phyloP scores from a whole-genome alignment of 2,797 vertebrate genomes.

The Phrynocephalus forsythii region DNA sequence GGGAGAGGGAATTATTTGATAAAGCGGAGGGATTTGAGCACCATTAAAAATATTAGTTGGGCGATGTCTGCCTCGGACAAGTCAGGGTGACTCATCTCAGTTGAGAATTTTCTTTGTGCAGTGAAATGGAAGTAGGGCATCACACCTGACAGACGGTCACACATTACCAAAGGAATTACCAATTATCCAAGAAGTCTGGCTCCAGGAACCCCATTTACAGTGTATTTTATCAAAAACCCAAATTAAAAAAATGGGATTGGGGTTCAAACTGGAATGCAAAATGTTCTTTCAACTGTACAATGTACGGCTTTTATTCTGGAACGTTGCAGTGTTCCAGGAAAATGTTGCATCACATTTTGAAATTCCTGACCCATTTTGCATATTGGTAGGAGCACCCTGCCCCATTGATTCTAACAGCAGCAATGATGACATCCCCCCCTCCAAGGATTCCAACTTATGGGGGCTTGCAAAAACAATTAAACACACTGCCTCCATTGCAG shows the following conservation, averaged over 20 bases:
- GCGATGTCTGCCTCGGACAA: too few species aligned
- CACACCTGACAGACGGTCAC: neutral
- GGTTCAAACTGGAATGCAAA: neutral
- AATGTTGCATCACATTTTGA: neutral
- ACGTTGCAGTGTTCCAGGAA: neutral
- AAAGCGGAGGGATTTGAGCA: neutral
- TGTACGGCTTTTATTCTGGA: neutral
- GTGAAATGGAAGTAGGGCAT: neutral
- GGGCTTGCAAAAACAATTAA: too few species aligned
- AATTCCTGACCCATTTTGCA: neutral
- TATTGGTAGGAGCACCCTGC: neutral
- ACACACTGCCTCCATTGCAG: neutral
- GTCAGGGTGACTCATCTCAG: neutral
- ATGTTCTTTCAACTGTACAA: neutral
- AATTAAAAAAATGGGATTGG: neutral
- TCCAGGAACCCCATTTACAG: neutral
- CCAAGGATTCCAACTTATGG: too few species aligned
- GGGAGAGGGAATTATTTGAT: neutral
- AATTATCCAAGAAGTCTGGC: neutral
- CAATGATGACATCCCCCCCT: too few species aligned
- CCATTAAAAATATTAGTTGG: neutral
- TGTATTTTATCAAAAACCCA: neutral
- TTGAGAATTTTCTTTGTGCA: neutral
- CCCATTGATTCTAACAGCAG: neutral
- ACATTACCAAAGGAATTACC: too few species aligned